Conservation (phyloP, 2,113 vertebrate genomes). For the Kobus ellipsiprymnus region DNA sequence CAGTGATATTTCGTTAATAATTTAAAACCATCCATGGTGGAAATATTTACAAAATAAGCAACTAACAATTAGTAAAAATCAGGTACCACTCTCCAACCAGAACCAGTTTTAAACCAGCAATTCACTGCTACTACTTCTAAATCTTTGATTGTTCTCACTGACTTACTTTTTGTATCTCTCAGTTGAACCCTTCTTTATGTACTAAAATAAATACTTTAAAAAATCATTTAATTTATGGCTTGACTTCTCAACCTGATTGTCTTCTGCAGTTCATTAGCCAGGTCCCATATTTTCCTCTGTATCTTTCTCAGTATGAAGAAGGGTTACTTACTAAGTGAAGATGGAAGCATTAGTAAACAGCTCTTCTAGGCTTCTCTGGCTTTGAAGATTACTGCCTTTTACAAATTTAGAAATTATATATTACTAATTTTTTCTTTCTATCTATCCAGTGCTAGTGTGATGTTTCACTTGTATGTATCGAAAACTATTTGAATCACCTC, state of each 20-base stretch:
- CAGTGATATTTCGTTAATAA: neutral
- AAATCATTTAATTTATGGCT: neutral
- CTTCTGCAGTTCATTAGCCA: neutral
- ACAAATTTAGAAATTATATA: neutral
- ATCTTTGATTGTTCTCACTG: neutral
- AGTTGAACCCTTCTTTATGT: neutral
- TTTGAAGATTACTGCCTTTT: neutral
- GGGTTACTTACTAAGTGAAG: neutral
- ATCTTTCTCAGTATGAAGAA: neutral
- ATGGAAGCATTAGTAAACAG: neutral
- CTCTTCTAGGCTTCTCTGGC: neutral
- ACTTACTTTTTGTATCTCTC: neutral
- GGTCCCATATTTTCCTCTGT: neutral
- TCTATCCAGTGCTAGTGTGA: neutral
- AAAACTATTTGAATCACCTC: neutral
- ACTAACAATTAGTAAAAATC: neutral
- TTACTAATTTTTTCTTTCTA: neutral
- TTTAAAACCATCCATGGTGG: neutral
- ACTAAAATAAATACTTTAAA: neutral
- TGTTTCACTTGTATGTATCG: neutral
- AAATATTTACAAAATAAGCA: neutral
- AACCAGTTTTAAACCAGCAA: neutral
- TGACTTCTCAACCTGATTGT: neutral
- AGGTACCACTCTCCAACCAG: neutral
- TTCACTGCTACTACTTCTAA: neutral